Conservation (phyloP, 2,797 vertebrate genomes). For the Tangara arthus region DNA sequence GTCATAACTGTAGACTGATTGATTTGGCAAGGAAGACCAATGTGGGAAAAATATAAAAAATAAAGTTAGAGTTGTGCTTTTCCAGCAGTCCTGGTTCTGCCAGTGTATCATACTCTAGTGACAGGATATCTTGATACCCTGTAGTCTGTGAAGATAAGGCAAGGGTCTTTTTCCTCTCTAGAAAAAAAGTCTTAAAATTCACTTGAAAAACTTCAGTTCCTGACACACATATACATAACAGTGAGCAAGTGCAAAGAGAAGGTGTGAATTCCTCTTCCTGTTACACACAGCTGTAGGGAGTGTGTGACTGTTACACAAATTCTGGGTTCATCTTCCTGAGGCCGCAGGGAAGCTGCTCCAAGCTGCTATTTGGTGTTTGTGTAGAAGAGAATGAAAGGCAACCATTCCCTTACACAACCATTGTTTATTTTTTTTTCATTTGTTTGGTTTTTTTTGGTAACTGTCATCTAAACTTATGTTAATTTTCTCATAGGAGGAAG, state of each 20-base stretch:
- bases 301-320: neutral
- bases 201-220: neutral
- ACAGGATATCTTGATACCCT: neutral
- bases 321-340: neutral
- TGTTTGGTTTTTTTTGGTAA: neutral
- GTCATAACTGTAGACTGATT: neutral
- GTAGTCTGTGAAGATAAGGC: neutral
- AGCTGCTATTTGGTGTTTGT: neutral
- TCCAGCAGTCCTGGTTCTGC: neutral
- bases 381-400: neutral
- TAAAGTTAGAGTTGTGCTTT: neutral
- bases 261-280: neutral
- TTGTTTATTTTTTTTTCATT: too few species aligned
- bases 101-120: neutral
- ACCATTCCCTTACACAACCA: fast-evolving
- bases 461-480: neutral
- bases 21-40: neutral
- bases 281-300: fast-evolving
- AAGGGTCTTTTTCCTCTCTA: neutral
- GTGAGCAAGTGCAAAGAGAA: neutral
- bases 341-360: neutral
- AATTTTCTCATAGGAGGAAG: neutral
- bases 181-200: neutral
- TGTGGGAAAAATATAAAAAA: neutral
- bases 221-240: fast-evolving